These are phyloP conservation scores for Smittia sp. DNA, from an alignment of 2,888 invertebrate genomes.

Conservation along the genomic window DNA sequence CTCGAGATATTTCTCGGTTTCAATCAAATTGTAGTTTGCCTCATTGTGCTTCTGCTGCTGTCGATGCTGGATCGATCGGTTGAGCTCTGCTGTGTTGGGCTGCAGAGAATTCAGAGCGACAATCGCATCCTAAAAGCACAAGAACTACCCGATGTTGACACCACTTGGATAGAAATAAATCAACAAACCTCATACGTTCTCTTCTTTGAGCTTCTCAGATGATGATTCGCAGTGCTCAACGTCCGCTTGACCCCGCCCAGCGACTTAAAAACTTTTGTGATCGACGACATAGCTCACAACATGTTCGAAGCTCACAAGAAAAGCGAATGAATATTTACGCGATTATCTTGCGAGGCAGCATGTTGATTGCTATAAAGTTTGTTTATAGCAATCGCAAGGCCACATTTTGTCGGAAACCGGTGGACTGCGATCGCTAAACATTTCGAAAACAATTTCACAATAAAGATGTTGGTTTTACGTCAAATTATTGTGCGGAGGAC, in stretches of 20 bases:
- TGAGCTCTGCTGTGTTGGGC: conserved; percentile 65
- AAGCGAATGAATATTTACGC: background rate
- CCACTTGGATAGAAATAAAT: background rate
- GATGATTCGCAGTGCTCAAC: background rate
- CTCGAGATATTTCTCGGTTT: conserved; percentile 60
- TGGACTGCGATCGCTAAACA: too few relatives aligned
- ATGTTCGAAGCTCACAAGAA: background rate
- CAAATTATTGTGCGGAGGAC: too few relatives aligned
- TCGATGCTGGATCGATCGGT: conserved; percentile 50
- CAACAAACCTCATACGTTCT: conserved; percentile 7
- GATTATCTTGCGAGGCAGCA: too few relatives aligned
- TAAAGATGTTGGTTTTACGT: too few relatives aligned
- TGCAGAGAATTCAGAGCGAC: conserved; percentile 67
- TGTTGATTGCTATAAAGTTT: background rate
- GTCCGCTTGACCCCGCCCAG: background rate
- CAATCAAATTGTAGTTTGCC: conserved; percentile 54
- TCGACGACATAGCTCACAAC: background rate
- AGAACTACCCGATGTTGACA: background rate
- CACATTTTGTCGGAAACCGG: background rate
- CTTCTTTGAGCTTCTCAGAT: background rate
- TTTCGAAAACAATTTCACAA: too few relatives aligned
- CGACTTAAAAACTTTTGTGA: conserved; percentile 12
- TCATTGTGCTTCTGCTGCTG: conserved; percentile 42
- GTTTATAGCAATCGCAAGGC: too few relatives aligned
- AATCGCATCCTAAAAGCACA: conserved; percentile 62